These are phyloP conservation scores for Quadroppia sp. DNA, from an alignment of 2,888 invertebrate species.

Conservation along the genomic window DNA sequence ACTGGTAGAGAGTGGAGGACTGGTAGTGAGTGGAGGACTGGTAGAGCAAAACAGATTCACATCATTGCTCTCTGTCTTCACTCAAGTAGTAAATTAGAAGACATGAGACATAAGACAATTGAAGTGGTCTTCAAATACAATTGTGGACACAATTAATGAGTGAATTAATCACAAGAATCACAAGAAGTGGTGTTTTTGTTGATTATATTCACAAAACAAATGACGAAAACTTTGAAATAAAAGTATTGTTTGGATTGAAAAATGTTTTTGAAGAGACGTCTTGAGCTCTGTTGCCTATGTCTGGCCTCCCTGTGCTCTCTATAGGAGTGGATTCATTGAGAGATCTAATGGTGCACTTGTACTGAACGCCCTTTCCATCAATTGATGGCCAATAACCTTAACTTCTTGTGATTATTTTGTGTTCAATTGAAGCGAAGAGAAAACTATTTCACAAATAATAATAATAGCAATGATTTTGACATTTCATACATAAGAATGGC, in stretches of 20 bases:
- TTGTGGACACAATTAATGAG: neutral
- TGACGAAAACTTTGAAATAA: too few relatives aligned
- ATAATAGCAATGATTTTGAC: neutral
- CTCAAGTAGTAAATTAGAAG: conserved; percentile 4
- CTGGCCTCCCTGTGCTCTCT: neutral
- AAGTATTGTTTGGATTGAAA: neutral
- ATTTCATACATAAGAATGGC: neutral
- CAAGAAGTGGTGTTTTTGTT: neutral
- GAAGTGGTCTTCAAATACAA: neutral
- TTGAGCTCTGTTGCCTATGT: neutral
- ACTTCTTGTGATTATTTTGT: conserved; percentile 24
- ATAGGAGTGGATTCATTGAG: conserved; percentile 22
- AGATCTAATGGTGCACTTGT: neutral
- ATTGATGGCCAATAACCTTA: conserved; percentile 38
- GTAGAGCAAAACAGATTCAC: conserved; percentile 11
- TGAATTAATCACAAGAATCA: neutral
- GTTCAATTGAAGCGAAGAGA: conserved; percentile 29
- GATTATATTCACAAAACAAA: too few relatives aligned
- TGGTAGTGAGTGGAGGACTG: neutral
- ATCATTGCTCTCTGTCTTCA: conserved; percentile 7
- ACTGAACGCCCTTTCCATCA: conserved; percentile 28
- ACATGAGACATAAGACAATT: neutral
- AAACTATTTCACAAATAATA: conserved; percentile 23
- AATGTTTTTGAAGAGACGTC: neutral
- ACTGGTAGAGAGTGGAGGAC: neutral